Evolutionary conservation across 2,888 invertebrate species (phyloP), one percentile per base, ranked within the genome.

Genomic region (Lochmaea crataegi): DNA sequence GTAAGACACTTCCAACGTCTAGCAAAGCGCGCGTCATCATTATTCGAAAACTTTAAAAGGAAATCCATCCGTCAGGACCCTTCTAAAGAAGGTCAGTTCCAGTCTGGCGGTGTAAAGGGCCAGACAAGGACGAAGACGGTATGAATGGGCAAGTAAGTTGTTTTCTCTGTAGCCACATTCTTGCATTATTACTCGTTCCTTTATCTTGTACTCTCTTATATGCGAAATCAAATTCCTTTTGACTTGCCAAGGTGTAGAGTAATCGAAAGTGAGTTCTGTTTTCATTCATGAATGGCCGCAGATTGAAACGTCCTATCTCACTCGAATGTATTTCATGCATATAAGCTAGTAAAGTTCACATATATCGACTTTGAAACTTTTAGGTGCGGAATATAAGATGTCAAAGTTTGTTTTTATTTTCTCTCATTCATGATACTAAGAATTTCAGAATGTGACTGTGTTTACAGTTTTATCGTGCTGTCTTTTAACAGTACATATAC

Each of bases 201-300:
- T 79, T 78, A 81, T 78, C 79, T 79, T 75, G 77, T 77, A 75
- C 73, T 74, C 60, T 42, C 61, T 78, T 78, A 79, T 81, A 80
- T 81, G 80, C 80, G 80, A 81, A 80, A 81, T 81, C 80, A 80
- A 81, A 82, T 80, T 76, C 76, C 78, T 63, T 63, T 63, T 63
- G 60, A 60, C n/a, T 60, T 38, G 38, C 60, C 42, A 16, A 63
- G 61, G 61, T 63, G 61, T 63, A 63, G 32, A 60, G 60, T 38
- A 80, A 80, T 79, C 79, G 80, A 80, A 81, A 81, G 81, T 79
- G 79, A 81, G 63, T 61, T 64, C 70, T 41, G 57, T 42, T 70
- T 63, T 63, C 80, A 81, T 82, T 81, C 81, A 82, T 79, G 80
- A 76, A 75, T 76, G 72, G 73, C 56, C 64, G 18, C 56, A 64